Percentiles rank a stretch among this genome's conserved stretches.
These are phyloP conservation scores for Lucilia sericata DNA, from an alignment of 1,140 invertebrate species.

Conservation along the genomic window DNA sequence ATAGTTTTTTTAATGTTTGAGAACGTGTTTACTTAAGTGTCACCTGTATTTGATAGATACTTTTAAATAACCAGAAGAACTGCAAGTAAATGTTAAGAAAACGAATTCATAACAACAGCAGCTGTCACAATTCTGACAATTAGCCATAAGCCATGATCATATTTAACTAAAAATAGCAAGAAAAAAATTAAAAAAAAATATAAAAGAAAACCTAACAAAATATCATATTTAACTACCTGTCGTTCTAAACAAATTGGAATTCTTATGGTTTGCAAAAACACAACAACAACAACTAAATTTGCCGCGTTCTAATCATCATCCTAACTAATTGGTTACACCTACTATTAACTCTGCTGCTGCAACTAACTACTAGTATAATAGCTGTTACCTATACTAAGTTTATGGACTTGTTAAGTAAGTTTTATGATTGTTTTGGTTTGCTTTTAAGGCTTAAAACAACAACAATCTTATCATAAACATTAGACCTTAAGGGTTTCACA, in stretches of 20 bases:
- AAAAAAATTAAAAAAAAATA: not conserved
- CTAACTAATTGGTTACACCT: conserved; percentile 34
- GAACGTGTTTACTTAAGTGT: not conserved
- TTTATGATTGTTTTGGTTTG: not conserved
- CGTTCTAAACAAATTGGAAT: not conserved
- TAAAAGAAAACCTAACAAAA: too few species aligned
- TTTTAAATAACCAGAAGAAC: not conserved
- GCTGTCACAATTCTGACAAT: not conserved
- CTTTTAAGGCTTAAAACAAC: not conserved
- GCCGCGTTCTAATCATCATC: not conserved
- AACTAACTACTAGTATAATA: not conserved
- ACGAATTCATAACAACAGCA: not conserved
- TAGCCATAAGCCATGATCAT: conserved; percentile 15
- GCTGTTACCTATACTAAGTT: not conserved
- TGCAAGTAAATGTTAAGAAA: too few species aligned
- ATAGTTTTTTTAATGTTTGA: not conserved
- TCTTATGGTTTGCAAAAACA: not conserved
- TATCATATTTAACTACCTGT: too few species aligned
- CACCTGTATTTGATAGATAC: not conserved
- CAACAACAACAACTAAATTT: too few species aligned
- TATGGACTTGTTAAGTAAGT: not conserved
- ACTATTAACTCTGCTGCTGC: too few species aligned
- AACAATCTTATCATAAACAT: too few species aligned
- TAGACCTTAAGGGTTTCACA: too few species aligned
- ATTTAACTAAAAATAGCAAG: not conserved